These are phyloP conservation scores for Coptodon bakossiorum DNA, from an alignment of 2,113 vertebrate genomes.

Conservation along the genomic window DNA sequence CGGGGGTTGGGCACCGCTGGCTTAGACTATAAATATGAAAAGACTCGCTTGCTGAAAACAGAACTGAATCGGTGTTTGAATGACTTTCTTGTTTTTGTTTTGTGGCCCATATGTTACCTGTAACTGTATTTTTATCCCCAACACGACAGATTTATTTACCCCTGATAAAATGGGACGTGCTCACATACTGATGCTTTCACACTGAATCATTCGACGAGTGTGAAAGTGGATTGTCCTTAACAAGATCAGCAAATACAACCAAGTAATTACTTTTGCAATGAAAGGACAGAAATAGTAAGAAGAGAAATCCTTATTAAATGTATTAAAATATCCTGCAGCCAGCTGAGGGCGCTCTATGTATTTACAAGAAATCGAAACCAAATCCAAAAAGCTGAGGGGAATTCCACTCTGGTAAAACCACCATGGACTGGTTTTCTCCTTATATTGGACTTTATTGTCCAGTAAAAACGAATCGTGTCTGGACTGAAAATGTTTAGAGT, in stretches of 20 bases:
- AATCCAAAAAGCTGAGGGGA: not conserved
- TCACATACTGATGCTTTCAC: not conserved
- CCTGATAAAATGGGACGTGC: not conserved
- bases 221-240: not conserved
- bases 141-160: fast-evolving
- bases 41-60: not conserved
- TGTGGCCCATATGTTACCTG: not conserved
- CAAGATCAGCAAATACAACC: not conserved
- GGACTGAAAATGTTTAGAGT: not conserved
- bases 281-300: not conserved
- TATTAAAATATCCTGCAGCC: not conserved
- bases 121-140: not conserved
- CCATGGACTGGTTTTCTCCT: not conserved
- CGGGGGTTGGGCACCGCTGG: not conserved
- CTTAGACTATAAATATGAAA: not conserved
- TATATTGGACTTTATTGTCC: not conserved
- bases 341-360: not conserved
- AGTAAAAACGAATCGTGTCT: not conserved
- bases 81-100: fast-evolving
- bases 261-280: not conserved
- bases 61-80: not conserved
- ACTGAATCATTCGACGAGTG: not conserved
- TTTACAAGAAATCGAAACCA: slow-evolving; percentile 33
- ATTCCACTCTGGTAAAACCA: not conserved
- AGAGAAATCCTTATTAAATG: not conserved